A percentile compares a stretch with the other conserved stretches of the same genome.
Conservation (phyloP, 2,113 vertebrate species). For the Hippocampus mohnikei region DNA sequence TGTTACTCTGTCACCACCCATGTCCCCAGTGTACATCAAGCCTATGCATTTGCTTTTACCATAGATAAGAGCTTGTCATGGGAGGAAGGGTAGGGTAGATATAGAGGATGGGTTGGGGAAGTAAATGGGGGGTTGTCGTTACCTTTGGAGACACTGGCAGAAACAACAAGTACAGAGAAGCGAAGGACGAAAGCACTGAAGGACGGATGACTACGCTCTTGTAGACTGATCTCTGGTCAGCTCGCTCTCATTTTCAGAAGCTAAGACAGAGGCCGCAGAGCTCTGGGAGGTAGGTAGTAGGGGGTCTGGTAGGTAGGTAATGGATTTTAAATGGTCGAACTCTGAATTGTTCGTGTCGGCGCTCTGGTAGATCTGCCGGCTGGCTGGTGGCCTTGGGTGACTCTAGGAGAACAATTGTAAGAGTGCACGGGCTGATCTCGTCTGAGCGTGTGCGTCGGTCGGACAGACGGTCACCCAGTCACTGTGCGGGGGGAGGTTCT, state of each 20-base stretch:
- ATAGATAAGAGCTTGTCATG: conserved; percentile 65
- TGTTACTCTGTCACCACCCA: conserved; percentile 39
- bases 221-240: conserved; percentile 80
- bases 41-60: conserved; percentile 61
- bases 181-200: conserved; percentile 72
- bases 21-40: conserved; percentile 12
- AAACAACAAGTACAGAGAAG: conserved; percentile 81
- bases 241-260: conserved; percentile 75
- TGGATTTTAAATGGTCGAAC: conserved; percentile 58
- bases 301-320: conserved; percentile 65
- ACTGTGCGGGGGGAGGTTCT: conserved; percentile 65
- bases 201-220: conserved; percentile 79
- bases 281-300: conserved; percentile 71
- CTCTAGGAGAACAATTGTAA: conserved; percentile 70
- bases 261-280: conserved; percentile 74
- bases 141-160: conserved; percentile 79
- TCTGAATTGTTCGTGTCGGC: conserved; percentile 72
- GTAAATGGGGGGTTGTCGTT: conserved; percentile 65
- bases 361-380: conserved; percentile 70
- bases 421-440: conserved; percentile 69
- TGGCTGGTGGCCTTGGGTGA: conserved; percentile 58
- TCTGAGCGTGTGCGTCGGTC: conserved; percentile 72
- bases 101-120: conserved; percentile 55
- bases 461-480: conserved; percentile 64
- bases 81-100: conserved; percentile 24